Evolutionary conservation across 2,797 vertebrate genomes (phyloP).

Genomic region (Fringilla coelebs): DNA sequence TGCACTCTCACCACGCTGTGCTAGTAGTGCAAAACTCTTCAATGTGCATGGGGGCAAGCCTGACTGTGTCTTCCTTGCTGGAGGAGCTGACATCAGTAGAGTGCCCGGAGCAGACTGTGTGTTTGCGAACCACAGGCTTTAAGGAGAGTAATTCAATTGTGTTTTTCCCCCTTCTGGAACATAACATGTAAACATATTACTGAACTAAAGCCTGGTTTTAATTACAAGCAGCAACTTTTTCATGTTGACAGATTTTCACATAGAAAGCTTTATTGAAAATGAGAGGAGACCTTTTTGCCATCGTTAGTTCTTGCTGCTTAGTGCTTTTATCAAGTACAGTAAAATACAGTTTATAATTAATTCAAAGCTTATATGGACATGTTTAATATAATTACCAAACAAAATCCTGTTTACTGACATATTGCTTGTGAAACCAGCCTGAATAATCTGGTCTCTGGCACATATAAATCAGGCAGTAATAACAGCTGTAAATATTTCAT

Average conservation of each 20-base stretch:
- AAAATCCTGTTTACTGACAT: conserved; percentile 71
- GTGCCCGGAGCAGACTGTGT: neutral
- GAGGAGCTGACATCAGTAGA: neutral
- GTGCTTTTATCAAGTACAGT: conserved; percentile 58
- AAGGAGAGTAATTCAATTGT: conserved; percentile 30
- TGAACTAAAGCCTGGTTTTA: conserved; percentile 46
- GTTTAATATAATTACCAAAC: conserved; percentile 66
- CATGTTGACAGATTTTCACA: conserved; percentile 68
- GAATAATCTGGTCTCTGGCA: conserved; percentile 70
- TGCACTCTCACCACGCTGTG: neutral
- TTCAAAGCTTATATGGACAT: conserved; percentile 59
- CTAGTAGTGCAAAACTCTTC: neutral
- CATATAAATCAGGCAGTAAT: conserved; percentile 62
- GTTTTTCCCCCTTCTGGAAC: conserved; percentile 45
- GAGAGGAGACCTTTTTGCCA: conserved; percentile 54
- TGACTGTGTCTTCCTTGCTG: neutral
- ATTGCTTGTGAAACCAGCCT: conserved; percentile 58
- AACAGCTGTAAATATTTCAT: conserved; percentile 71
- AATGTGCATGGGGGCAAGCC: neutral
- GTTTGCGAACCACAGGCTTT: neutral
- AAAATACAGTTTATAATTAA: conserved; percentile 66
- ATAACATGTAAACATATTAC: conserved; percentile 46
- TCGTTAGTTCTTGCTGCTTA: conserved; percentile 64
- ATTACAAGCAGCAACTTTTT: conserved; percentile 60
- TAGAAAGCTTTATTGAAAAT: conserved; percentile 61